phyloP scores from a whole-genome alignment of 2,797 vertebrate species.

The Furcifer pardalis region DNA sequence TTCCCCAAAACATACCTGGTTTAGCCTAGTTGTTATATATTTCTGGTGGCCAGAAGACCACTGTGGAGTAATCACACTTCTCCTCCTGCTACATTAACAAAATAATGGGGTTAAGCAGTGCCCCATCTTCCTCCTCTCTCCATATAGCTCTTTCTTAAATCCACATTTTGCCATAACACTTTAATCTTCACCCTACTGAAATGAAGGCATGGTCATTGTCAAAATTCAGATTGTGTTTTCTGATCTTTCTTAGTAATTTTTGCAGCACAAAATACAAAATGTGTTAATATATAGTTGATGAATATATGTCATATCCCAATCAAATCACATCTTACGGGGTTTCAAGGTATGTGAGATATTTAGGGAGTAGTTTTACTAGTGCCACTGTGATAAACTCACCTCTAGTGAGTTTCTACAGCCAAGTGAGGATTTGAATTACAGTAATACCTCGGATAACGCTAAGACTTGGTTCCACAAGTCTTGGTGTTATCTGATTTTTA shows the following conservation, averaged over 20 bases:
- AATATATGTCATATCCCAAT: background rate
- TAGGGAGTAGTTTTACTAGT: too few relatives aligned
- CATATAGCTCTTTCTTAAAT: background rate
- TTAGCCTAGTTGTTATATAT: background rate
- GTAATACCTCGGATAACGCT: too few relatives aligned
- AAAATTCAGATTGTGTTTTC: background rate
- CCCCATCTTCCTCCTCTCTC: background rate
- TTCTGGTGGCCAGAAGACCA: background rate
- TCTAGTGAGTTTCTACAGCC: too few relatives aligned
- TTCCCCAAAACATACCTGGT: background rate
- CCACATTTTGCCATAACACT: background rate
- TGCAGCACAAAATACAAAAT: background rate
- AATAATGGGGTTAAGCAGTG: background rate
- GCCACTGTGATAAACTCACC: too few relatives aligned
- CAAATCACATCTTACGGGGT: too few relatives aligned
- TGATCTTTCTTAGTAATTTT: background rate
- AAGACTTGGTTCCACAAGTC: too few relatives aligned
- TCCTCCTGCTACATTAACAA: background rate
- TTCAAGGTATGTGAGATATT: too few relatives aligned
- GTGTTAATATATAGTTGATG: background rate
- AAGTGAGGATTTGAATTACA: too few relatives aligned
- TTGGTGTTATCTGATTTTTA: too few relatives aligned
- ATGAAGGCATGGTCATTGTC: background rate
- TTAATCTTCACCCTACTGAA: background rate
- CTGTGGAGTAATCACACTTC: background rate